Evolutionary conservation across 2,888 invertebrate species (phyloP).

Genomic region (Drosophila kuntzei): DNA sequence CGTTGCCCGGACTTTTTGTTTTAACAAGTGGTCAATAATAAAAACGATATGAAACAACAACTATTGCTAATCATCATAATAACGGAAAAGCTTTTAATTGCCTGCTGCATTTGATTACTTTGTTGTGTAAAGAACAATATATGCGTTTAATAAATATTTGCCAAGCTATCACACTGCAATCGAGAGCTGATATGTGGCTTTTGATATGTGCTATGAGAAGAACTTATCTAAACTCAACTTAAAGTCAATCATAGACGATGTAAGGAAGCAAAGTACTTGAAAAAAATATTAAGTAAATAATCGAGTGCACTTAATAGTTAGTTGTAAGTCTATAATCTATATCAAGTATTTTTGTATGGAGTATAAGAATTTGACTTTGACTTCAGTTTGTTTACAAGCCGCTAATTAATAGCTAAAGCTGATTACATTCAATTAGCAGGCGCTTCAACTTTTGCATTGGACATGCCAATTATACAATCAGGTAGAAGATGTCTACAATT

Average conservation of each 20-base stretch:
- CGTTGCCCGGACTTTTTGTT: slow-evolving; percentile 40
- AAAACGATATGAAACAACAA: slow-evolving; percentile 15
- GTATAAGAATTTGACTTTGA: slow-evolving; percentile 11
- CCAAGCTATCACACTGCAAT: slow-evolving; percentile 33
- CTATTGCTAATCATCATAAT: slow-evolving; percentile 37
- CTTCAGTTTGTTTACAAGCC: slow-evolving; percentile 30
- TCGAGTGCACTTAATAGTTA: neutral
- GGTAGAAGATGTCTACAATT: slow-evolving; percentile 70
- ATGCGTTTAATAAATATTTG: slow-evolving; percentile 57
- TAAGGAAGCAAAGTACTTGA: slow-evolving; percentile 4
- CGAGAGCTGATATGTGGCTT: slow-evolving; percentile 20
- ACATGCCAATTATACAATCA: slow-evolving; percentile 61
- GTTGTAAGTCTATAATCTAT: slow-evolving; percentile 2
- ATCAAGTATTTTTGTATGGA: neutral
- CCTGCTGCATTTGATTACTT: slow-evolving; percentile 58
- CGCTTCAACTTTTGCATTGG: slow-evolving; percentile 42
- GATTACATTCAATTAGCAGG: slow-evolving; percentile 68
- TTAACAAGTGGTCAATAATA: slow-evolving; percentile 57
- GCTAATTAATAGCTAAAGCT: slow-evolving; percentile 45
- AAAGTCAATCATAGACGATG: neutral
- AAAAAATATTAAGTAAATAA: neutral
- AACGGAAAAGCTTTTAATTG: slow-evolving; percentile 68
- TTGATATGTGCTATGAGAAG: slow-evolving; percentile 1
- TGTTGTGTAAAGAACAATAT: slow-evolving; percentile 53
- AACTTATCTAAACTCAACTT: slow-evolving; percentile 2